phyloP scores from a whole-genome alignment of 2,797 vertebrate genomes.

The Leptatherina wallacei region DNA sequence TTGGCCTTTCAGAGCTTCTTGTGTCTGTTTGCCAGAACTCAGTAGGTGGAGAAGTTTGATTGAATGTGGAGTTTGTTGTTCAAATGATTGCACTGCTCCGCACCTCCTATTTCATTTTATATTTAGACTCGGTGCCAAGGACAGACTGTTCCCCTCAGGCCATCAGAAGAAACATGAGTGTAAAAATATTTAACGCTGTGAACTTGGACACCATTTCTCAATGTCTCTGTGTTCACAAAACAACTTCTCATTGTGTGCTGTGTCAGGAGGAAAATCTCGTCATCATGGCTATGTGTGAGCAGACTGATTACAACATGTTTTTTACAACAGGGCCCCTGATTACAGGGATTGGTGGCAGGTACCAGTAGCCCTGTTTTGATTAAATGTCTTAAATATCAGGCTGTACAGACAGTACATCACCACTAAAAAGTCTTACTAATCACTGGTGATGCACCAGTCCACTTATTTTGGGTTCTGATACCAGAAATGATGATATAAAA shows the following conservation, averaged over 20 bases:
- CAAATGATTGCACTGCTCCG: slow-evolving; percentile 18
- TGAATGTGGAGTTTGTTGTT: slow-evolving; percentile 9
- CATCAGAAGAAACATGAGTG: slow-evolving; percentile 14
- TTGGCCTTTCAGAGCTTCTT: background rate
- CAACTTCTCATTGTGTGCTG: background rate
- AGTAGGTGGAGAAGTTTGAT: slow-evolving; percentile 33
- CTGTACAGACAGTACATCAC: no score
- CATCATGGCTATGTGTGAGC: slow-evolving; percentile 10
- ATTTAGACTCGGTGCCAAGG: slow-evolving; percentile 43
- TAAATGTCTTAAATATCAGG: background rate
- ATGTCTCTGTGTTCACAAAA: slow-evolving; percentile 5
- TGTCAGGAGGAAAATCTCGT: slow-evolving; percentile 20
- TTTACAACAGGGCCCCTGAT: slow-evolving; percentile 13
- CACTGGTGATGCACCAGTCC: no score
- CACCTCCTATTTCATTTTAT: slow-evolving; percentile 33
- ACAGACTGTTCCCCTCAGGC: slow-evolving; percentile 35
- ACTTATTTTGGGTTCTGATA: no score
- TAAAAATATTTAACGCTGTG: background rate
- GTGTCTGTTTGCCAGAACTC: background rate
- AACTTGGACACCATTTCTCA: slow-evolving; percentile 9
- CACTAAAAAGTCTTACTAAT: no score
- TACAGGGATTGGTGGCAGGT: slow-evolving; percentile 9
- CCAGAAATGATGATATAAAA: no score
- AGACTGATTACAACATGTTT: slow-evolving; percentile 23
- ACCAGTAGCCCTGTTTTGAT: slow-evolving; percentile 3